phyloP scores from a whole-genome alignment of 2,113 vertebrate species.

The Paralichthys olivaceus region DNA sequence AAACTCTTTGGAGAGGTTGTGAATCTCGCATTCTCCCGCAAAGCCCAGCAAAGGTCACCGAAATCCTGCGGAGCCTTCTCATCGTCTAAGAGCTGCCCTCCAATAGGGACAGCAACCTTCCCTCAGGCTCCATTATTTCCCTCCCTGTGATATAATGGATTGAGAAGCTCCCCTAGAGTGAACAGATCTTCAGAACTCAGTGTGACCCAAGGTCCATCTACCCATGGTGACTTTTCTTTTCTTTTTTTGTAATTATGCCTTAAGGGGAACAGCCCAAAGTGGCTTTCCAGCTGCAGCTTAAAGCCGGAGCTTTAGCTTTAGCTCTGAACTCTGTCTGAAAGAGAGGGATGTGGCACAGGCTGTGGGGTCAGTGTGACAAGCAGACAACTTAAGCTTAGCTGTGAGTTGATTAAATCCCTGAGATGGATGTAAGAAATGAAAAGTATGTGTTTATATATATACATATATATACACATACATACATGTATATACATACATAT shows the following conservation, averaged over 20 bases:
- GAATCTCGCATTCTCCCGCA: constrained; percentile 32
- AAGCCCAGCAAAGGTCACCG: constrained; percentile 39
- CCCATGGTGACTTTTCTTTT: constrained; percentile 35
- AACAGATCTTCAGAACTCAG: constrained; percentile 62
- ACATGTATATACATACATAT: too few species aligned
- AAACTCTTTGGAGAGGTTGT: constrained; percentile 26
- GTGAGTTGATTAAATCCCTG: constrained; percentile 30
- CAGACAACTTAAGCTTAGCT: constrained; percentile 27
- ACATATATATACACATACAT: too few species aligned
- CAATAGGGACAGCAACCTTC: constrained; percentile 24
- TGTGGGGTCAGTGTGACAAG: constrained; percentile 46
- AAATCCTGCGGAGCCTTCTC: constrained; percentile 50
- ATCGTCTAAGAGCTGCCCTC: constrained; percentile 20
- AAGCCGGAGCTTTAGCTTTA: constrained; percentile 18
- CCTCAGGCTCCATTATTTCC: constrained; percentile 61
- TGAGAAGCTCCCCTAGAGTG: constrained; percentile 56
- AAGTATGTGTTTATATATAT: too few species aligned
- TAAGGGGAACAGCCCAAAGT: constrained; percentile 54
- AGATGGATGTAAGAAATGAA: background rate
- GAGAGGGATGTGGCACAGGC: constrained; percentile 33
- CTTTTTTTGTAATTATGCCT: constrained; percentile 67
- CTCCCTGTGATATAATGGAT: constrained; percentile 62
- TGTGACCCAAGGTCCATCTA: constrained; percentile 48
- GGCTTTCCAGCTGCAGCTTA: constrained; percentile 41
- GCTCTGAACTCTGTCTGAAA: constrained; percentile 25